Evolutionary conservation across 2,797 vertebrate genomes (phyloP), one percentile per base, ranked within the genome.

Genomic region (Melanotaenia parkinsoni): DNA sequence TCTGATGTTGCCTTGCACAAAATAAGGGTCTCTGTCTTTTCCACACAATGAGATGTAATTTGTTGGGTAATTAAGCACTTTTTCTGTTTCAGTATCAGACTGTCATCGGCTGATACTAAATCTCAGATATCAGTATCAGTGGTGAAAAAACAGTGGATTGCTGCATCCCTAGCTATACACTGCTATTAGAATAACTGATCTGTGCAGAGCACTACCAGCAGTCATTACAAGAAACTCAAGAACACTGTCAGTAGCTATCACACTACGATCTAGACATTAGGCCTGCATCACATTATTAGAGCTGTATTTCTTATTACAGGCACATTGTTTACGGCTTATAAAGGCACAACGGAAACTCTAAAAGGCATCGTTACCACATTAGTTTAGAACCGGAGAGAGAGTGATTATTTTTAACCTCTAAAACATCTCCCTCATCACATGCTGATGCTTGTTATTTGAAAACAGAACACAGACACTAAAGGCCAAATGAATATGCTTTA

Each of bases 101-200:
- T 8, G 32, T 6, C 2, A 33, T 33, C 6, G 32, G 32, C 32
- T 33, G 32, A 33, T 33, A 33, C 32, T 33, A 33, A 33, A 33
- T 33, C 32, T 33, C 32, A 33, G 7, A 33, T 6, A 33, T 33
- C 7, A 6, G 7, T 8, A 33, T 33, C 32, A 33, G 32, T 6
- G 2, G 32, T 33, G 32, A 8, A 33, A 33, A 33, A 33, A 33
- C 32, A 33, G 32, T 33, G 32, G 6, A 33, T 33, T 8, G 32
- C 7, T 33, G 32, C 32, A 33, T 33, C 32, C 32, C 7, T 1
- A 7, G 32, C 32, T 33, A 6, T 33, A n/a, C 45, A 9, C 24
- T 51, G 59, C 30, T 47, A 22, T 58, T 54, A 58, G 16, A 65
- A 18, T 28, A 67, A 65, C 22, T 47, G 4, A 56, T 75, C 38